A percentile compares a stretch with the other conserved stretches of the same genome.
phyloP scores from a whole-genome alignment of 2,113 vertebrate species.

The Pycnonotus jocosus region DNA sequence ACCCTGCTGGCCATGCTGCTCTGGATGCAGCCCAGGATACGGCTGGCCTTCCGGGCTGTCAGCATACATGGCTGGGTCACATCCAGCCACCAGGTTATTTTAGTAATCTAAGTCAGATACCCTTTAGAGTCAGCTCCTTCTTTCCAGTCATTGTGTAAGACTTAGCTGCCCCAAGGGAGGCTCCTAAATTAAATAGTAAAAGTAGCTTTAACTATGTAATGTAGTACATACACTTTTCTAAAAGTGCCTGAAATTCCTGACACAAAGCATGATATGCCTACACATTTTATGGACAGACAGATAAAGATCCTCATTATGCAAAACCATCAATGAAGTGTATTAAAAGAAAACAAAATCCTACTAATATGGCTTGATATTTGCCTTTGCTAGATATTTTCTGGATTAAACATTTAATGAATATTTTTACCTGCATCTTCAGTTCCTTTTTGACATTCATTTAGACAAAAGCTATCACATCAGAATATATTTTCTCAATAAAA shows the following conservation, averaged over 20 bases:
- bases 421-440: neutral
- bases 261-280: neutral
- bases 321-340: neutral
- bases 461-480: neutral
- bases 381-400: neutral
- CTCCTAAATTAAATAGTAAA: neutral
- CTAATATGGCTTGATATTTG: neutral
- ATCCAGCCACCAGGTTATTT: neutral
- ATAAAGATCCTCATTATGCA: neutral
- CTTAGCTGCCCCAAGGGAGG: neutral
- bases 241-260: neutral
- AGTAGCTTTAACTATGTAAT: neutral
- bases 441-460: neutral
- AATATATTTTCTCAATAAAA: neutral
- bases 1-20: accelerated
- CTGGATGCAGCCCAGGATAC: neutral
- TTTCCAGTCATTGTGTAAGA: neutral
- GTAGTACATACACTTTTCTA: neutral
- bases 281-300: neutral
- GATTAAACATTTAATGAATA: neutral
- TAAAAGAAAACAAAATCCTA: neutral
- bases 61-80: accelerated
- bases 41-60: neutral
- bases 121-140: neutral
- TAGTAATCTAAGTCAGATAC: neutral